phyloP scores from a whole-genome alignment of 2,113 vertebrate species.

The Chroicocephalus ridibundus region DNA sequence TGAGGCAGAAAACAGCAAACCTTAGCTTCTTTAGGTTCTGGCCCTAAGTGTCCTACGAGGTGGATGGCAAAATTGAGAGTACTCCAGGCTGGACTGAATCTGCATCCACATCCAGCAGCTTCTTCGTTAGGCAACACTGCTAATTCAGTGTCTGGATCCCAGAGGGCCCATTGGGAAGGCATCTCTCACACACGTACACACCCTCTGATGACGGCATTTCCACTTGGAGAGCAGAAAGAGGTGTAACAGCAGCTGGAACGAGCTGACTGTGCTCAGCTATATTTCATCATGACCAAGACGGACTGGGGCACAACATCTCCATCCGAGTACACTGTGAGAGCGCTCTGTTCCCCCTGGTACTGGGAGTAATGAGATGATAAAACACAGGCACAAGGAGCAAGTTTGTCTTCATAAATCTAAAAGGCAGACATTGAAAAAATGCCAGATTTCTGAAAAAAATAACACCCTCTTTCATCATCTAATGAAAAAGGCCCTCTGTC shows the following conservation, averaged over 20 bases:
- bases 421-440: constrained; percentile 8
- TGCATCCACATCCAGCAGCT: not conserved
- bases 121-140: not conserved
- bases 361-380: not conserved
- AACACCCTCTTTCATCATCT: not conserved
- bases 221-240: constrained; percentile 1
- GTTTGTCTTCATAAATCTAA: constrained; percentile 26
- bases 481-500: not conserved
- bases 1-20: not conserved
- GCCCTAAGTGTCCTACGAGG: not conserved
- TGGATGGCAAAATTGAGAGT: not conserved
- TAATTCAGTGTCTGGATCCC: not conserved
- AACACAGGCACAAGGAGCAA: constrained; percentile 21
- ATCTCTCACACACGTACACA: not conserved
- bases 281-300: not conserved
- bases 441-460: constrained; percentile 31
- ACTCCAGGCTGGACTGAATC: not conserved
- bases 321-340: not conserved
- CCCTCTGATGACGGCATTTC: constrained; percentile 33
- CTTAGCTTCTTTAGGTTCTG: not conserved
- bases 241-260: not conserved
- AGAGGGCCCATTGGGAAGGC: not conserved
- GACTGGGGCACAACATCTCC: not conserved
- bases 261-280: constrained; percentile 5
- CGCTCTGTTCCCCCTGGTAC: constrained; percentile 14